Evolutionary conservation across 2,888 invertebrate species (phyloP).

Genomic region (Apodemia zela): DNA sequence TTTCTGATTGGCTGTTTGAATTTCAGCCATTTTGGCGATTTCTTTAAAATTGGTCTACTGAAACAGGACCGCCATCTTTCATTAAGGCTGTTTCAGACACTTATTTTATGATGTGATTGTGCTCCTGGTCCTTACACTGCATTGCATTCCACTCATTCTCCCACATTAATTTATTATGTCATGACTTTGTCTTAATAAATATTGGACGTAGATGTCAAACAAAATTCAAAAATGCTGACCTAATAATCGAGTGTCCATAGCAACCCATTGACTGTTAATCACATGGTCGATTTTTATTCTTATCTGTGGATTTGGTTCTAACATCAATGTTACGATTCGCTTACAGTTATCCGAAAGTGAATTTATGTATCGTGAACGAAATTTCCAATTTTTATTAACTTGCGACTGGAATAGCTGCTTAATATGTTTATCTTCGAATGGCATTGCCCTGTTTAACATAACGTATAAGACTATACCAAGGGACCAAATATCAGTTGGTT

Average conservation of each 20-base stretch:
- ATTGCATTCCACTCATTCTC: too few relatives aligned
- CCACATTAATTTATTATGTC: too few relatives aligned
- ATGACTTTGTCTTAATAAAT: too few relatives aligned
- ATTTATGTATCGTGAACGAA: slow-evolving; percentile 82
- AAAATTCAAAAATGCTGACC: slow-evolving; percentile 42
- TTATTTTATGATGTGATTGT: too few relatives aligned
- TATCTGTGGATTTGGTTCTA: slow-evolving; percentile 84
- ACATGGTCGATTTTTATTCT: slow-evolving; percentile 82
- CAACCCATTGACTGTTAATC: slow-evolving; percentile 81
- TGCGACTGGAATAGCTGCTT: slow-evolving; percentile 83
- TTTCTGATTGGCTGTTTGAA: too few relatives aligned
- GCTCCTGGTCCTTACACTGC: too few relatives aligned
- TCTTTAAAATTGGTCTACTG: too few relatives aligned
- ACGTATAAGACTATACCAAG: slow-evolving; percentile 89
- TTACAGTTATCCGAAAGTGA: slow-evolving; percentile 82
- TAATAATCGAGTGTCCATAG: slow-evolving; percentile 81
- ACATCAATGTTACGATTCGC: slow-evolving; percentile 78
- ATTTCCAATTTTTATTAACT: slow-evolving; percentile 83
- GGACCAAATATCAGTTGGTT: slow-evolving; percentile 90
- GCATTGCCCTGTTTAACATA: slow-evolving; percentile 91
- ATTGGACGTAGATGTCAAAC: too few relatives aligned
- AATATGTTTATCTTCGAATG: slow-evolving; percentile 89
- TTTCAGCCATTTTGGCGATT: too few relatives aligned
- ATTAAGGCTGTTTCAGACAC: too few relatives aligned
- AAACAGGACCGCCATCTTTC: too few relatives aligned